These are phyloP conservation scores for Corythoichthys haematopterus DNA, from an alignment of 2,113 vertebrate genomes.

Conservation along the genomic window DNA sequence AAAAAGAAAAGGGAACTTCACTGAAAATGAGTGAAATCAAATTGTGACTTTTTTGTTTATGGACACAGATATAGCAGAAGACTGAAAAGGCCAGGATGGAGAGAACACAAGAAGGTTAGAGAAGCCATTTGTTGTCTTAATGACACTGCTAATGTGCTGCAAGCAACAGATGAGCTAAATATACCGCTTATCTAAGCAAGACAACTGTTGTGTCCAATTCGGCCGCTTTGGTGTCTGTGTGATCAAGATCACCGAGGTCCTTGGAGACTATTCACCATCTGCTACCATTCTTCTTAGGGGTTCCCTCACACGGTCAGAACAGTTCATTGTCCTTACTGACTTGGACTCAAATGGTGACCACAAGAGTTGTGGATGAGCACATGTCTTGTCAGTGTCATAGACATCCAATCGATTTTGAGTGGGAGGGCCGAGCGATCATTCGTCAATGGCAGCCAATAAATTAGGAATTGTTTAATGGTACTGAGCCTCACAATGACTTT, in stretches of 20 bases:
- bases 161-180: constrained; percentile 66
- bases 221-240: constrained; percentile 50
- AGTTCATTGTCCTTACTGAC: constrained; percentile 46
- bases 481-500: constrained; percentile 5
- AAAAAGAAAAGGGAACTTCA: constrained; percentile 22
- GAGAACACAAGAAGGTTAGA: constrained; percentile 29
- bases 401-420: not conserved
- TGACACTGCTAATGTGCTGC: constrained; percentile 60
- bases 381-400: not conserved
- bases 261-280: constrained; percentile 59
- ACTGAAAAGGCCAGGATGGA: constrained; percentile 50
- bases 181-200: constrained; percentile 62
- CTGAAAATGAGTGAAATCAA: constrained; percentile 24
- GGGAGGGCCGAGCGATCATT: no score
- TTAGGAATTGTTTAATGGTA: not conserved
- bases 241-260: constrained; percentile 54
- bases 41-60: constrained; percentile 45
- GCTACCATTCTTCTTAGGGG: constrained; percentile 55
- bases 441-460: no score
- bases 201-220: constrained; percentile 70
- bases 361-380: not conserved
- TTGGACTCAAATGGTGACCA: constrained; percentile 24
- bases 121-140: constrained; percentile 62
- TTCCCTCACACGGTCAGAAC: constrained; percentile 46
- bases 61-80: constrained; percentile 26